Evolutionary conservation across 2,797 vertebrate genomes (phyloP), one percentile per base, ranked within the genome.

Genomic region (Bovichtus variegatus): DNA sequence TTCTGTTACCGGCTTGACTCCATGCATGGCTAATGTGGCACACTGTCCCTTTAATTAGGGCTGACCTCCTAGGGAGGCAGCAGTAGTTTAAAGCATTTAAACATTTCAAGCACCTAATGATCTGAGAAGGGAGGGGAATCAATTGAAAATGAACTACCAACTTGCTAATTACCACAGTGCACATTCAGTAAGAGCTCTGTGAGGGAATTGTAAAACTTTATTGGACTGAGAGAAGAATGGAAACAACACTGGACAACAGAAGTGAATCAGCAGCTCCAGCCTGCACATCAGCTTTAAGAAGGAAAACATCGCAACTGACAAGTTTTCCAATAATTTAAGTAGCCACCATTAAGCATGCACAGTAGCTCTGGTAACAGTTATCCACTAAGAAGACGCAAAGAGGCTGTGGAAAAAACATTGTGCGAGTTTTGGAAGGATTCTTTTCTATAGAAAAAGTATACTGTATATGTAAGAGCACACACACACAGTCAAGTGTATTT

Each of bases 1-100:
- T 82, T 85, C 67, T 89, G 86, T 93, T 93, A 89, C 90, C 77
- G 84, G 86, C 75, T 87, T 68, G 73, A 89, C 82, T 83, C 67
- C 47, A 68, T 47, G 87, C 89, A 90, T 74, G 81, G 87, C 86
- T 90, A 93, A 91, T 92, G 89, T 76, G 85, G 79, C 66, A 51
- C 79, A 87, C 87, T 86, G 86, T 91, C 88, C 83, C 76, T 87
- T 91, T 87, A 90, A 91, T 89, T 88, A 87, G 63, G 53, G 23
- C 71, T 86, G 80, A 88, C 86, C 88, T 90, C 88, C 80, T 79
- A 71, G 40, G 74, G 86, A 73, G 84, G 66, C 54, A 29, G 25
- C 46, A 58, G 44, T 13, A 58, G 65, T 83, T 81, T 58, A 63
- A 54, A 71, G 54, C 31, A 65, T 80, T 78, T 82, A 80, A 86